A percentile compares a stretch with the other conserved stretches of the same genome.
phyloP scores from a whole-genome alignment of 1,140 invertebrate species.

The Drosophila saltans region DNA sequence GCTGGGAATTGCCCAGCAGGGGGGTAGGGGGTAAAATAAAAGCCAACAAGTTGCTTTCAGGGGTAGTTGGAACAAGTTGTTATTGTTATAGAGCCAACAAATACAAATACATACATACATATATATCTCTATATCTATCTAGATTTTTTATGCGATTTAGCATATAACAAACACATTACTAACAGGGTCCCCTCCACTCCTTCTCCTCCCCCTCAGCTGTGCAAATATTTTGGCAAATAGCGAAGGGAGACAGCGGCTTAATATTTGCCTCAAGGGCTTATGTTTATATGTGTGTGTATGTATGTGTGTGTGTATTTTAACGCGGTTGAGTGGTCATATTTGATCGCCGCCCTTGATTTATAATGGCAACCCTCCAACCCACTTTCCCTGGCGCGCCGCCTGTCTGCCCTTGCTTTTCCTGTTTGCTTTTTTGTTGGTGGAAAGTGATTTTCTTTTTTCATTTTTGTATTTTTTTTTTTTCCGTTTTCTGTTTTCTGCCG shows the following conservation, averaged over 20 bases:
- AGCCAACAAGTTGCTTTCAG: slow-evolving; percentile 17
- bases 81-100: slow-evolving; percentile 63
- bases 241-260: slow-evolving; percentile 31
- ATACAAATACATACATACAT: neutral
- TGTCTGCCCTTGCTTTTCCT: slow-evolving; percentile 26
- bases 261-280: slow-evolving; percentile 66
- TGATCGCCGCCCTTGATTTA: slow-evolving; percentile 70
- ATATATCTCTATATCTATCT: slow-evolving; percentile 33
- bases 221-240: slow-evolving; percentile 74
- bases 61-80: slow-evolving; percentile 61
- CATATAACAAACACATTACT: slow-evolving; percentile 81
- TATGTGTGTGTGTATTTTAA: slow-evolving; percentile 43
- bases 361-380: neutral
- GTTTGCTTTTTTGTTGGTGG: slow-evolving; percentile 29
- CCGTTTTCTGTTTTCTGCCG: slow-evolving; percentile 26
- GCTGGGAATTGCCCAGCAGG: slow-evolving; percentile 35
- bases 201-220: slow-evolving; percentile 37
- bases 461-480: slow-evolving; percentile 31
- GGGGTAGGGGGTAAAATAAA: neutral
- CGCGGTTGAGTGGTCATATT: slow-evolving; percentile 81
- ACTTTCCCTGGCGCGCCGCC: neutral
- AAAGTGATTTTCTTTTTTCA: slow-evolving; percentile 67
- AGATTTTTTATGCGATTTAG: slow-evolving; percentile 79
- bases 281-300: slow-evolving; percentile 37
- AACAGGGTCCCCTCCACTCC: slow-evolving; percentile 17